Evolutionary conservation across 2,797 vertebrate species (phyloP).

Genomic region (Orestias chungarensis): DNA sequence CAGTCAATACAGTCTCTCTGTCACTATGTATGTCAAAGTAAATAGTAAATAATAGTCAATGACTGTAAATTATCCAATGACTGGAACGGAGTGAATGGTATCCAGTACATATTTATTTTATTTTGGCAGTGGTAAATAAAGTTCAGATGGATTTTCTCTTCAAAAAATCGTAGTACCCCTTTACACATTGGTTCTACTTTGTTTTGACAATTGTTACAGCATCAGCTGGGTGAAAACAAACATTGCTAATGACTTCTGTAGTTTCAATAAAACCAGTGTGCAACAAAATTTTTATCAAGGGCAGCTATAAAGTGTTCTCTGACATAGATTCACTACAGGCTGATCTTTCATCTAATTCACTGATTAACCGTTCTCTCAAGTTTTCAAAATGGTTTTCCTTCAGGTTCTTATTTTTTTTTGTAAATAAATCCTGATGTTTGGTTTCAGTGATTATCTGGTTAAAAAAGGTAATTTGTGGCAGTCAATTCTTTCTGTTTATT

Average conservation of each 20-base stretch:
- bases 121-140: not conserved
- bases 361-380: not conserved
- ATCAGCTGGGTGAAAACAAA: not conserved
- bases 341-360: not conserved
- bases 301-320: not conserved
- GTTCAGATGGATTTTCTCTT: too few relatives aligned
- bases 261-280: not conserved
- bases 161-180: too few relatives aligned
- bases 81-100: not conserved
- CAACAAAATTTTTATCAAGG: not conserved
- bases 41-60: not conserved
- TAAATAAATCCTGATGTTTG: not conserved
- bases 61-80: not conserved
- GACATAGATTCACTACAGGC: not conserved
- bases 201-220: too few relatives aligned
- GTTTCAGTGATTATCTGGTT: not conserved
- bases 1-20: not conserved
- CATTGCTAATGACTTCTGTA: not conserved
- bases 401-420: not conserved
- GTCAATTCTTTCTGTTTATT: conserved; percentile 1
- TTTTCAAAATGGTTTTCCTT: not conserved
- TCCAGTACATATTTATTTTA: not conserved
- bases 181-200: not conserved
- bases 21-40: not conserved
- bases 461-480: conserved; percentile 1